Conservation (phyloP, 1,140 invertebrate species). For the Elymnias hypermnestra region DNA sequence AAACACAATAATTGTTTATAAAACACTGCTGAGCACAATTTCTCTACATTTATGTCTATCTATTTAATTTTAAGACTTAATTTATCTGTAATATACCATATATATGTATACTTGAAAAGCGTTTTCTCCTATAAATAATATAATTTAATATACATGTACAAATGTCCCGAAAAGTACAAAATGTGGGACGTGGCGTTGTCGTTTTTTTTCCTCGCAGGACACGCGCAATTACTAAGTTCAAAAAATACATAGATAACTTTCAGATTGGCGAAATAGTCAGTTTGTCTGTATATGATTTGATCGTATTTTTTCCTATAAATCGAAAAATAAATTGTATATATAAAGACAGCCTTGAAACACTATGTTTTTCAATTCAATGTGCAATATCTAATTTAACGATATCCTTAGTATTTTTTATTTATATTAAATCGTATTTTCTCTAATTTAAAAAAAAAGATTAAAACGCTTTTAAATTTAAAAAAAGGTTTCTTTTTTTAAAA, state of each 20-base stretch:
- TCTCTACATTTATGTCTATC: constrained; percentile 53
- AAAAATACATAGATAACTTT: constrained; percentile 20
- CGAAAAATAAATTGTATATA: too few relatives aligned
- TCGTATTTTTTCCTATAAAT: too few relatives aligned
- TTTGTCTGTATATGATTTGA: too few relatives aligned
- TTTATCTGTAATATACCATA: constrained; percentile 35
- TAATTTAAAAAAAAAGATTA: too few relatives aligned
- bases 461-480: too few relatives aligned
- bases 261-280: constrained; percentile 1
- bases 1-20: constrained; percentile 36
- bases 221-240: constrained; percentile 8
- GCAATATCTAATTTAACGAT: too few relatives aligned
- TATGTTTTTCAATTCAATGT: too few relatives aligned
- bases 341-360: too few relatives aligned
- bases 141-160: constrained; percentile 19
- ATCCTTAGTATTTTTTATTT: too few relatives aligned
- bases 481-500: too few relatives aligned
- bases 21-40: constrained; percentile 51
- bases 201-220: constrained; percentile 1
- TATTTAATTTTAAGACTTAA: constrained; percentile 40
- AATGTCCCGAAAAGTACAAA: constrained; percentile 13
- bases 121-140: constrained; percentile 45
- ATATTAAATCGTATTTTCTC: too few relatives aligned
- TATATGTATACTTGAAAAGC: constrained; percentile 53
- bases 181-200: constrained; percentile 1